Evolutionary conservation across 2,113 vertebrate species (phyloP), one percentile per base, ranked within the genome.

Genomic region (Bettongia penicillata): DNA sequence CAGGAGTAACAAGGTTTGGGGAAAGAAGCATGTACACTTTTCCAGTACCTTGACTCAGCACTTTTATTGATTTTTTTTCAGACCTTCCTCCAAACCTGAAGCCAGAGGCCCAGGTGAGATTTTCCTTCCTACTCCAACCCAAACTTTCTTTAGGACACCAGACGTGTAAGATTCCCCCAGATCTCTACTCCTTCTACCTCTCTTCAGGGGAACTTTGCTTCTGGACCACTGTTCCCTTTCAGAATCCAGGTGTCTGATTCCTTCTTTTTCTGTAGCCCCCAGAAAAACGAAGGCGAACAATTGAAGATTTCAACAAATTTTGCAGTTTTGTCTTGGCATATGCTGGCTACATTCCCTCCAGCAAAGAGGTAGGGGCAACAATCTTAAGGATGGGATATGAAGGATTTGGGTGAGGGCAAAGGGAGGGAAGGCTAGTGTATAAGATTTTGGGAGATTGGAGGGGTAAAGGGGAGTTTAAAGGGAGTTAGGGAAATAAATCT

Each of bases 271-370:
- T 37, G 5, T 91, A 99, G 99, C 99, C 99, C 92, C 99, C 99
- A 49, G 99, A 99, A 97, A 99, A 99, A 97, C 99, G 99, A 93
- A 99, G 99, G 97, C 99, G 99, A 97, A 99, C 99, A 0, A 99
- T 99, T 90, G 99, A 99, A 94, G 99, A 99, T 98, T 99, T 99
- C 98, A 99, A 99, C 98, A 99, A 99, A 98, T 99, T 99, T 97
- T 99, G 99, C 98, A 99, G 99, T 97, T 99, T 99, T 96, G 99
- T 99, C 51, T 98, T 99, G 97, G 99, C 99, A 0, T 99, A 99
- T 92, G 99, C 99, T 0, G 99, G 99, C 55, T 99, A 99, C 97
- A 99, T 99, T 95, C 99, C 99, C 0, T 98, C 99, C 92, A 98
- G 99, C 49, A 99, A 99, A 97, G 99, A 99, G 99, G 99, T 99